A percentile compares a stretch with the other conserved stretches of the same genome.
phyloP scores from a whole-genome alignment of 2,797 vertebrate genomes.

The Hippoglossus hippoglossus region DNA sequence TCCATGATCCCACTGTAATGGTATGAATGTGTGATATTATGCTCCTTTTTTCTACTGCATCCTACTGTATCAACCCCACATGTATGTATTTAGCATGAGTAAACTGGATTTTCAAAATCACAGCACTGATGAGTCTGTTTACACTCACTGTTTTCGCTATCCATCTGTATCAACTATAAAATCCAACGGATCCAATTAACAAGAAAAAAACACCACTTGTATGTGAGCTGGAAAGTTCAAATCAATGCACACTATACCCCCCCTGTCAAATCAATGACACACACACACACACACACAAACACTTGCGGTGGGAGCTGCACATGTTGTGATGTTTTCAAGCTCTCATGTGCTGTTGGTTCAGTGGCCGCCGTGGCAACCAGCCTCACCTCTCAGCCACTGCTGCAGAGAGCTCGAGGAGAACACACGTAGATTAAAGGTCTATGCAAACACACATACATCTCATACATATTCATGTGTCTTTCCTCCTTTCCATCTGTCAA shows the following conservation, averaged over 20 bases:
- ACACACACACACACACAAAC: neutral
- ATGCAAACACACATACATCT: constrained; percentile 30
- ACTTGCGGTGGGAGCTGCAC: constrained; percentile 58
- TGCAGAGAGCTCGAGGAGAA: constrained; percentile 38
- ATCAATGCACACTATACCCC: no score
- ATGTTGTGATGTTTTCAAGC: constrained; percentile 51
- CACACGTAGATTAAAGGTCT: neutral
- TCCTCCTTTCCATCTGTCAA: constrained; percentile 34
- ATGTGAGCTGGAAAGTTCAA: no score
- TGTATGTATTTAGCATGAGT: neutral
- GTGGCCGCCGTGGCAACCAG: constrained; percentile 76
- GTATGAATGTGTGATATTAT: no score
- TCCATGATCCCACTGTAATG: no score
- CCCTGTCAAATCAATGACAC: no score
- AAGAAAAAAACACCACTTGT: neutral
- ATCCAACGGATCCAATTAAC: neutral
- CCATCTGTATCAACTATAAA: neutral
- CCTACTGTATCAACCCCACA: neutral
- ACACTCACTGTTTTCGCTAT: neutral
- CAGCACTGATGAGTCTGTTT: neutral
- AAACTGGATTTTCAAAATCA: neutral
- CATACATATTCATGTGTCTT: constrained; percentile 27
- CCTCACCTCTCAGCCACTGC: constrained; percentile 68
- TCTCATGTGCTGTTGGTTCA: constrained; percentile 64
- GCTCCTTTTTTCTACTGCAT: no score